A percentile compares a stretch with the other conserved stretches of the same genome.
phyloP scores from a whole-genome alignment of 1,140 invertebrate genomes.

The Bombus breviceps region DNA sequence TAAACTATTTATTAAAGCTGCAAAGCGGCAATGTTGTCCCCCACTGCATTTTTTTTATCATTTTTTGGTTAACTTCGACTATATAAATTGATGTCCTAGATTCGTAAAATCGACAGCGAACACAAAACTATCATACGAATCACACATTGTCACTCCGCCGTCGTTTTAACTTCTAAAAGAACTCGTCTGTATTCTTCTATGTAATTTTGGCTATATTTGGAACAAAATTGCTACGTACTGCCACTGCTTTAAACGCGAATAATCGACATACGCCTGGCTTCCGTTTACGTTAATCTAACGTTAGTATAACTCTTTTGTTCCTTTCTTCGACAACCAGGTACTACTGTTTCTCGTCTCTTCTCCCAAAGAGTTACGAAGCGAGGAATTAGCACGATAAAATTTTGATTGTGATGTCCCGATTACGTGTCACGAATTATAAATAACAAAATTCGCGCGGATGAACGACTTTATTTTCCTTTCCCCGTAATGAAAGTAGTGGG shows the following conservation, averaged over 20 bases:
- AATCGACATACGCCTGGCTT: neutral
- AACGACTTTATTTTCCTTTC: conserved; percentile 32
- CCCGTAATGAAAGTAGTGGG: neutral
- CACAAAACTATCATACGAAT: neutral
- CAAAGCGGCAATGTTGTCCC: conserved; percentile 55
- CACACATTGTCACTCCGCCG: neutral
- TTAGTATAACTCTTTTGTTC: too few species aligned
- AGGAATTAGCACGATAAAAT: conserved; percentile 25
- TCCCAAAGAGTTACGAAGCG: neutral
- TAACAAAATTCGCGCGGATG: conserved; percentile 36
- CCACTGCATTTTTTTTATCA: conserved; percentile 48
- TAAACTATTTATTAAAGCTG: conserved; percentile 64
- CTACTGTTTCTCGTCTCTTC: neutral
- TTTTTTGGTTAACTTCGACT: conserved; percentile 56
- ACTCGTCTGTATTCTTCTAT: neutral
- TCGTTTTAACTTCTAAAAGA: neutral
- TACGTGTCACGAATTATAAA: conserved; percentile 37
- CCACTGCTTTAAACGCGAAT: neutral
- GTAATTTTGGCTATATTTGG: conserved; percentile 42
- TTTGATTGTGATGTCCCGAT: conserved; percentile 28
- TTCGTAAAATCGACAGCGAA: conserved; percentile 18
- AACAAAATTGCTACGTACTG: conserved; percentile 15
- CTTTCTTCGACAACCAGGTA: too few species aligned
- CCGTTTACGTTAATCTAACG: neutral
- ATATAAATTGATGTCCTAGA: conserved; percentile 61